These are phyloP conservation scores for Conus ventricosus DNA, from an alignment of 1,140 invertebrate genomes.

Conservation along the genomic window DNA sequence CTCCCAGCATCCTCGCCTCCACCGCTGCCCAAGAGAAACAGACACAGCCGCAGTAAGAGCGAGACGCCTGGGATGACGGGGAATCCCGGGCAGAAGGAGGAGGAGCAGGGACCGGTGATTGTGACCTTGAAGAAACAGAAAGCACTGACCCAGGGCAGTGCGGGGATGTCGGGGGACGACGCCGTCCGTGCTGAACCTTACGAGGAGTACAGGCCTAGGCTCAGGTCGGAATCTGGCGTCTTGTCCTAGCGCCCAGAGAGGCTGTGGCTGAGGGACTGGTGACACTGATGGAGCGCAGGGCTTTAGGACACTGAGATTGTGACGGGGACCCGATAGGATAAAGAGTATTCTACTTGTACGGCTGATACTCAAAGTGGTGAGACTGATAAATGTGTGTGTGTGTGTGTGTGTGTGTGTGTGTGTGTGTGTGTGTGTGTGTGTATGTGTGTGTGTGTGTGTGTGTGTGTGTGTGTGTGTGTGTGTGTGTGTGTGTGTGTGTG, in stretches of 20 bases:
- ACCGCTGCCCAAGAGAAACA: constrained; percentile 14
- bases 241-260: background rate
- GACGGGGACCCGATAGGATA: background rate
- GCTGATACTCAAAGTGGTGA: background rate
- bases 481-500: too few relatives aligned
- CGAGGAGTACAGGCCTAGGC: background rate
- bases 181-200: background rate
- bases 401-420: too few relatives aligned
- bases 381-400: background rate
- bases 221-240: background rate
- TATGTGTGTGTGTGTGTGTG: too few relatives aligned
- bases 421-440: too few relatives aligned
- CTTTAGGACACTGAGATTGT: background rate
- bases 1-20: background rate
- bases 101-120: constrained; percentile 25
- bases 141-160: background rate
- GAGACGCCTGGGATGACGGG: background rate
- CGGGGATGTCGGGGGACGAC: background rate
- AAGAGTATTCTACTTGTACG: background rate
- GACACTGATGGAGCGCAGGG: background rate
- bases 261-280: background rate
- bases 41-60: constrained; percentile 24
- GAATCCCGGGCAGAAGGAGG: background rate
- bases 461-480: too few relatives aligned
- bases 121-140: constrained; percentile 30